Evolutionary conservation across 2,888 invertebrate genomes (phyloP).

Genomic region (Hydrotaea diabolus): DNA sequence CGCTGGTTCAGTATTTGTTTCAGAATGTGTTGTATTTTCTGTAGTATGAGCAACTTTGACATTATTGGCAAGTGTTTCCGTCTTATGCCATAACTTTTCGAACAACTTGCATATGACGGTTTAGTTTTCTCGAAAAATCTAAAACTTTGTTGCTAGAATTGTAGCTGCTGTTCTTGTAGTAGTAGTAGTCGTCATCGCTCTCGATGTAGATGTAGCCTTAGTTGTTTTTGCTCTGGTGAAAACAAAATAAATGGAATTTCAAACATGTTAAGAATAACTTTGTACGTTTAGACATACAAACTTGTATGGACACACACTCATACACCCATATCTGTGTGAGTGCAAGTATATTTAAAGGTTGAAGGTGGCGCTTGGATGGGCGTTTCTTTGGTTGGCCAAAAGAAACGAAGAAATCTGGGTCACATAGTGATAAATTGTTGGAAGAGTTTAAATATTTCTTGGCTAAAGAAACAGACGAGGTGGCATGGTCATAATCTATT

Average conservation of each 20-base stretch:
- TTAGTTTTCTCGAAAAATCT: background rate
- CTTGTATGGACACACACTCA: background rate
- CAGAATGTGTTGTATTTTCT: constrained; percentile 29
- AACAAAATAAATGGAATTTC: constrained; percentile 24
- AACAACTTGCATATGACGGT: constrained; percentile 45
- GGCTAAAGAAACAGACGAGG: too few relatives aligned
- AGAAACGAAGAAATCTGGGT: background rate
- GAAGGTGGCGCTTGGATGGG: background rate
- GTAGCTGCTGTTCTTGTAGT: background rate
- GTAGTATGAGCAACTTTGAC: constrained; percentile 28
- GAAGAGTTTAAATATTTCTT: background rate
- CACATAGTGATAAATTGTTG: constrained; percentile 13
- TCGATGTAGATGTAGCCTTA: too few relatives aligned
- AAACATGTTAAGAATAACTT: constrained; percentile 33
- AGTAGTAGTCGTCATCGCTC: background rate
- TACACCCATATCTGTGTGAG: background rate
- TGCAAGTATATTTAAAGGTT: background rate
- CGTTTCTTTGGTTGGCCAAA: background rate
- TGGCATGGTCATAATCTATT: too few relatives aligned
- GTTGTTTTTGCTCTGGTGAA: background rate
- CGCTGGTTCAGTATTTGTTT: background rate
- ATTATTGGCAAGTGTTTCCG: constrained; percentile 66
- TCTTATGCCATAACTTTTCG: constrained; percentile 49
- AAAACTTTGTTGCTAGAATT: background rate
- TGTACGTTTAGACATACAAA: background rate